phyloP scores from a whole-genome alignment of 2,113 vertebrate species.

The Girardinichthys multiradiatus region DNA sequence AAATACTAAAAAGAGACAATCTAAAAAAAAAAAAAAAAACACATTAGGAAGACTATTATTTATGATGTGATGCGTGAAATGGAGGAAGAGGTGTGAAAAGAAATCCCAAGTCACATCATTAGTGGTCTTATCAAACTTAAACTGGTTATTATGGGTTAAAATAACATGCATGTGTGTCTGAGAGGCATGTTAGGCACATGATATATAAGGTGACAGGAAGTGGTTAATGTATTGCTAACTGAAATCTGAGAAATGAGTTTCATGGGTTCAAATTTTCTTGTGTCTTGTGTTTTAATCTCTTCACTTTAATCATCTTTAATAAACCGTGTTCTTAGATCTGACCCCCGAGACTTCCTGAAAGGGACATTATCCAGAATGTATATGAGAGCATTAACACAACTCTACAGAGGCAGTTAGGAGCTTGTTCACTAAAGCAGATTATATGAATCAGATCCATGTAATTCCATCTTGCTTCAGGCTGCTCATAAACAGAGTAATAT shows the following conservation, averaged over 20 bases:
- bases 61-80: constrained; percentile 65
- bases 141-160: constrained; percentile 58
- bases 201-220: constrained; percentile 43
- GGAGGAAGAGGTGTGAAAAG: constrained; percentile 2
- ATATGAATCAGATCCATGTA: constrained; percentile 24
- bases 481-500: constrained; percentile 39
- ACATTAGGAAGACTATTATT: constrained; percentile 68
- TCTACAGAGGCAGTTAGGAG: constrained; percentile 23
- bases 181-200: constrained; percentile 28
- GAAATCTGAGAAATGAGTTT: constrained; percentile 66
- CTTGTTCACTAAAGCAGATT: constrained; percentile 52
- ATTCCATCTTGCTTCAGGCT: constrained; percentile 42
- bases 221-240: constrained; percentile 58
- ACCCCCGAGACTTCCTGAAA: constrained; percentile 30
- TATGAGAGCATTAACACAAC: constrained; percentile 23
- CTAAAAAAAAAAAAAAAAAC: constrained; percentile 62
- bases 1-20: constrained; percentile 63
- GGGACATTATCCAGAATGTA: constrained; percentile 23
- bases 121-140: constrained; percentile 67
- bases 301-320: constrained; percentile 47
- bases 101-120: constrained; percentile 68
- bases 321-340: constrained; percentile 16
- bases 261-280: constrained; percentile 22
- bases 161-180: constrained; percentile 50
- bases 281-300: constrained; percentile 44